phyloP scores from a whole-genome alignment of 2,888 invertebrate genomes.

The Cordylochernes scorpioides region DNA sequence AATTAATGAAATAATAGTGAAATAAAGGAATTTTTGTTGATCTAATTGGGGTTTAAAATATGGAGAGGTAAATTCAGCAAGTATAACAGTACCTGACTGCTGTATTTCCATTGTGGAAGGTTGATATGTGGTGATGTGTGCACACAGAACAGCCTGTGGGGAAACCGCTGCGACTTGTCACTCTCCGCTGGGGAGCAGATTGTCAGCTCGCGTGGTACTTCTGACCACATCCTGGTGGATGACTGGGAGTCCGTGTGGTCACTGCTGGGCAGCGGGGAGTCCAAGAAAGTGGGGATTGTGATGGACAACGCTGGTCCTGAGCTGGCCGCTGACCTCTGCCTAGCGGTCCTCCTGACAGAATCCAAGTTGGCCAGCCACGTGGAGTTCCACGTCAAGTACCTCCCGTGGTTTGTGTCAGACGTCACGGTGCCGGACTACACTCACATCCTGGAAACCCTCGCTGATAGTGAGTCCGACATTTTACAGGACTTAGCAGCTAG shows the following conservation, averaged over 20 bases:
- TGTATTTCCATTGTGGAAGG: too few relatives aligned
- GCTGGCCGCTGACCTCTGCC: constrained; percentile 55
- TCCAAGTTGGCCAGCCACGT: constrained; percentile 35
- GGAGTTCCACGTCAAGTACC: constrained; percentile 52
- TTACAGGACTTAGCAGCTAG: constrained; percentile 13
- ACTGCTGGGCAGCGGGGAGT: constrained; percentile 1
- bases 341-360: constrained; percentile 48
- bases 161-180: constrained; percentile 79
- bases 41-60: too few relatives aligned
- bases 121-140: too few relatives aligned
- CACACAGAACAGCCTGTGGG: too few relatives aligned
- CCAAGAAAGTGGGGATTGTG: constrained; percentile 29
- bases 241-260: constrained; percentile 18
- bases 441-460: constrained; percentile 42
- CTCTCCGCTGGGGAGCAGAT: constrained; percentile 41
- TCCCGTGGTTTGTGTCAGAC: constrained; percentile 92
- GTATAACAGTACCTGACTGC: too few relatives aligned
- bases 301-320: constrained; percentile 87
- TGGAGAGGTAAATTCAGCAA: too few relatives aligned
- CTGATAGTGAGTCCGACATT: constrained; percentile 17
- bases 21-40: too few relatives aligned
- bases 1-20: too few relatives aligned
- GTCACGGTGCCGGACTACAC: constrained; percentile 43
- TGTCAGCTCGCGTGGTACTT: constrained; percentile 26
- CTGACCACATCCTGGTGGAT: constrained; percentile 33